Evolutionary conservation across 2,888 invertebrate species (phyloP).

Genomic region (Hypsopygia costalis): DNA sequence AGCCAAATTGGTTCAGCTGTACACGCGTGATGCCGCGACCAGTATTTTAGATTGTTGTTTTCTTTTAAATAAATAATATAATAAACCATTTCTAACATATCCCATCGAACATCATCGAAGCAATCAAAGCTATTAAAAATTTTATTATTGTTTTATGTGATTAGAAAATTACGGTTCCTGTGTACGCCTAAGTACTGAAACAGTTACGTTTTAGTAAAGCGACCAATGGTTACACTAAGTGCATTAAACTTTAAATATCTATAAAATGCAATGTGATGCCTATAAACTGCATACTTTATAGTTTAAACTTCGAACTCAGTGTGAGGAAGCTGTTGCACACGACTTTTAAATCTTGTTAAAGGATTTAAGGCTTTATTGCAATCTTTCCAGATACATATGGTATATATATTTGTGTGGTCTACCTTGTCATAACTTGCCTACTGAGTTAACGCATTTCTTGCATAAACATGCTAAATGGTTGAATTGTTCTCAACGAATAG

Average conservation of each 20-base stretch:
- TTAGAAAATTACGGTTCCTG: constrained; percentile 5
- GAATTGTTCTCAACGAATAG: constrained; percentile 54
- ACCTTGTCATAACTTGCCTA: constrained; percentile 1
- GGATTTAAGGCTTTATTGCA: neutral
- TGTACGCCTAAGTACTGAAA: neutral
- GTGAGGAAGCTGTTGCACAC: constrained; percentile 4
- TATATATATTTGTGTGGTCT: neutral
- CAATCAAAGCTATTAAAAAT: too few relatives aligned
- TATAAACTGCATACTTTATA: constrained; percentile 16
- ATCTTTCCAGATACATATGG: neutral
- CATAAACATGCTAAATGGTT: constrained; percentile 69
- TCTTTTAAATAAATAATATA: too few relatives aligned
- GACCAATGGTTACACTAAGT: constrained; percentile 5
- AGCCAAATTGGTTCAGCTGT: too few relatives aligned
- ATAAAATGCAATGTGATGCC: constrained; percentile 10
- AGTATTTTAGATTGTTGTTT: too few relatives aligned
- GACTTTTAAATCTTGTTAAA: neutral
- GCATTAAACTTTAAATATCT: constrained; percentile 9
- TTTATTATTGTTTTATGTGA: constrained; percentile 3
- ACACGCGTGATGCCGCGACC: too few relatives aligned
- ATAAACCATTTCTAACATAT: too few relatives aligned
- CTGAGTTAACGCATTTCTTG: constrained; percentile 37
- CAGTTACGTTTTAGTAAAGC: constrained; percentile 12
- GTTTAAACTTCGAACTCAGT: constrained; percentile 12
- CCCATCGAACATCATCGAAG: too few relatives aligned